phyloP scores from a whole-genome alignment of 2,113 vertebrate species.

The Prunella himalayana region DNA sequence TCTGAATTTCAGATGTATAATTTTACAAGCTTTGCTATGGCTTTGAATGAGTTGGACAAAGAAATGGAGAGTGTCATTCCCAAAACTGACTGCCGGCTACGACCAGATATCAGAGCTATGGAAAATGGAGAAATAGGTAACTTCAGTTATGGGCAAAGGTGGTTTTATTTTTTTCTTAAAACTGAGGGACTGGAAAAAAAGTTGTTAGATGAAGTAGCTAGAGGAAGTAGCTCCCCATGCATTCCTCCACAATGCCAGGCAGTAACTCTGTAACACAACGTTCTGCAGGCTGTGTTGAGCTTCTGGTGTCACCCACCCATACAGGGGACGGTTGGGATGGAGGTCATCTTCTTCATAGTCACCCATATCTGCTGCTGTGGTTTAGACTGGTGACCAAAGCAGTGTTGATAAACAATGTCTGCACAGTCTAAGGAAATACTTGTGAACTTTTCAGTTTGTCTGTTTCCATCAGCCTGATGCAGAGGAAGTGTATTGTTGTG shows the following conservation, averaged over 20 bases:
- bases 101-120: conserved; percentile 94
- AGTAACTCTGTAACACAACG: not conserved
- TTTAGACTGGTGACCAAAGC: not conserved
- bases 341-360: not conserved
- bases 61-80: conserved; percentile 89
- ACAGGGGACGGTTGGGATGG: not conserved
- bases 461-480: not conserved
- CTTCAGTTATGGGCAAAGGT: not conserved
- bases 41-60: conserved; percentile 91
- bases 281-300: not conserved
- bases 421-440: not conserved
- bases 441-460: not conserved
- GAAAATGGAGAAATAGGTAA: conserved; percentile 96
- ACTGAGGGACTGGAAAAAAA: not conserved
- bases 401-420: not conserved
- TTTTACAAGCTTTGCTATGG: conserved; percentile 94
- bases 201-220: not conserved
- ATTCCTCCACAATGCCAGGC: not conserved
- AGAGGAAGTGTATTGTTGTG: not conserved
- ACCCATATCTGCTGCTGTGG: not conserved
- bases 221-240: not conserved
- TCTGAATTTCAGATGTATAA: conserved; percentile 88
- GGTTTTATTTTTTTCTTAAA: not conserved
- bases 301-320: not conserved
- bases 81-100: conserved; percentile 89